Conservation (phyloP, 2,888 invertebrate genomes). For the Agrilus biguttatus region DNA sequence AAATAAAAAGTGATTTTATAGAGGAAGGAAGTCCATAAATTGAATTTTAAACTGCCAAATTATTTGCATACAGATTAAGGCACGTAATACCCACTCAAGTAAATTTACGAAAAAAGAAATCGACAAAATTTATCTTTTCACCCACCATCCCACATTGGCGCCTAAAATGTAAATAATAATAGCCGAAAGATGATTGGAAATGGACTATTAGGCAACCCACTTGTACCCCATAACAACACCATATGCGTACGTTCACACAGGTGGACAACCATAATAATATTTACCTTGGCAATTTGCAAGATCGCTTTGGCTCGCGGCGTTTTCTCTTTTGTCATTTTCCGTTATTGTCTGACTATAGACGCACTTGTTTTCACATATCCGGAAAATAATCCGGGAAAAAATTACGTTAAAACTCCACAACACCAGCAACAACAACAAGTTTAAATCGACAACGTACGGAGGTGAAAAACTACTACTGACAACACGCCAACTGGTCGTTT, state of each 20-base stretch:
- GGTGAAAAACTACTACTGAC: no score
- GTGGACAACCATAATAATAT: slow-evolving; percentile 15
- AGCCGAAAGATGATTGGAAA: no score
- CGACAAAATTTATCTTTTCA: no score
- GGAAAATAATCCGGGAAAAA: slow-evolving; percentile 9
- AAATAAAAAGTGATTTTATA: no score
- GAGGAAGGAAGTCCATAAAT: no score
- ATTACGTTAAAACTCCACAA: slow-evolving; percentile 23
- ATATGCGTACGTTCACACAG: slow-evolving; percentile 18
- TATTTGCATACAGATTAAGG: no score
- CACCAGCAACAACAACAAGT: slow-evolving; percentile 15
- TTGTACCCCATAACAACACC: slow-evolving; percentile 1
- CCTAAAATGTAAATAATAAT: no score
- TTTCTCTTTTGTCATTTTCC: slow-evolving; percentile 44
- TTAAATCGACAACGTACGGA: slow-evolving; percentile 6
- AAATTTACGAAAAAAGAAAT: no score
- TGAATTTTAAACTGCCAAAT: no score
- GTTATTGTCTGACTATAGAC: slow-evolving; percentile 31
- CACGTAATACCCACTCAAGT: no score
- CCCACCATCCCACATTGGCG: no score
- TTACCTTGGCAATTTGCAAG: slow-evolving; percentile 64
- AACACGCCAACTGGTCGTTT: slow-evolving; percentile 9
- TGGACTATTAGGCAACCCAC: no score
- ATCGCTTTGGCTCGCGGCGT: slow-evolving; percentile 44
- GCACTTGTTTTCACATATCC: slow-evolving; percentile 30